Evolutionary conservation across 2,797 vertebrate species (phyloP).

Genomic region (Buceros bicornis): DNA sequence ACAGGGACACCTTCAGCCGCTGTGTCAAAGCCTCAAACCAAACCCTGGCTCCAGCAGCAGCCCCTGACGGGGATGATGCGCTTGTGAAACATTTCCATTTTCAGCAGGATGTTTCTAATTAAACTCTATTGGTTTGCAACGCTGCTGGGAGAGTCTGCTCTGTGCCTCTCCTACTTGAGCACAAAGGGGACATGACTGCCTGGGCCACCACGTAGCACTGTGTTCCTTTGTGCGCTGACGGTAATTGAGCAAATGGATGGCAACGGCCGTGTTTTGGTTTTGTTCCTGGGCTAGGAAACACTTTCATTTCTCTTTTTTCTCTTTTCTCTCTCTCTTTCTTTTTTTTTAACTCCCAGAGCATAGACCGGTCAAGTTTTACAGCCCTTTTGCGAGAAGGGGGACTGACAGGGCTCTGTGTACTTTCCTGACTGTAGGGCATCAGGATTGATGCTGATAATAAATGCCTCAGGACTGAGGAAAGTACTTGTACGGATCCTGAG

Average conservation of each 20-base stretch:
- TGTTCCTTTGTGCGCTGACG: neutral
- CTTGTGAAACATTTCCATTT: slow-evolving; percentile 52
- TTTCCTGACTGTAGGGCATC: neutral
- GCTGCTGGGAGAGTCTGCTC: slow-evolving; percentile 44
- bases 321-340: no score
- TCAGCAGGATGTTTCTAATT: slow-evolving; percentile 63
- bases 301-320: neutral
- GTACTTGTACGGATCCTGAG: neutral
- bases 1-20: neutral
- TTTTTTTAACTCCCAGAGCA: neutral
- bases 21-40: neutral
- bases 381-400: neutral
- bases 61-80: neutral
- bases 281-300: neutral
- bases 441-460: neutral
- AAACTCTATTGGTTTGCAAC: slow-evolving; percentile 37
- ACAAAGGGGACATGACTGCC: neutral
- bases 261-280: neutral
- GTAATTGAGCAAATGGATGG: slow-evolving; percentile 45
- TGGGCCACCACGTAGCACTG: neutral
- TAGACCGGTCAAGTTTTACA: neutral
- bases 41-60: neutral
- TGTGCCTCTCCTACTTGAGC: neutral
- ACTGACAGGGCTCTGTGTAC: neutral
- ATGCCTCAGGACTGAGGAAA: neutral